phyloP scores from a whole-genome alignment of 1,140 invertebrate genomes.

The Psix sp. region DNA sequence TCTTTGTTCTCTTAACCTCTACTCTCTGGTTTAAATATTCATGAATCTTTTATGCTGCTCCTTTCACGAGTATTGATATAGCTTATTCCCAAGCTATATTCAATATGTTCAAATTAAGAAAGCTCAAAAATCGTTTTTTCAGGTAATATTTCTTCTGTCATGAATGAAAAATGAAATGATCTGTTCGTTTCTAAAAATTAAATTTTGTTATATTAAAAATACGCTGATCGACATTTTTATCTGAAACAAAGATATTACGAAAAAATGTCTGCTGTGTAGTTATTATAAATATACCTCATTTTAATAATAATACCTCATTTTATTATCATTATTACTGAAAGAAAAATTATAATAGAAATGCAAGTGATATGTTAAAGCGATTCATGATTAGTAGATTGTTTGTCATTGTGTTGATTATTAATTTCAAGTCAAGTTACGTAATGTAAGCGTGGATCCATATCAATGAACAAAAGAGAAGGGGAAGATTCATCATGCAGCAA shows the following conservation, averaged over 20 bases:
- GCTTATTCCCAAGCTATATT: constrained; percentile 6
- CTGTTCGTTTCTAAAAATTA: too few species aligned
- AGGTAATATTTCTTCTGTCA: too few species aligned
- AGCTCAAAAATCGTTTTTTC: background rate
- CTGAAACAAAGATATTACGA: too few species aligned
- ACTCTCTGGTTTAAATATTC: constrained; percentile 32
- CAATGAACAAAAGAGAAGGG: constrained; percentile 30
- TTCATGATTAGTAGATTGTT: background rate
- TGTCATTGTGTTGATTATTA: constrained; percentile 9
- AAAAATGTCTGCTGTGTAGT: too few species aligned
- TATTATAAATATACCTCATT: too few species aligned
- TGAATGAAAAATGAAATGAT: too few species aligned
- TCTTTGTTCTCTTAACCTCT: constrained; percentile 2
- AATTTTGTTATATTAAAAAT: too few species aligned
- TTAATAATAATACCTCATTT: too few species aligned
- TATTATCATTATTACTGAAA: background rate
- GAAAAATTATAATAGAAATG: background rate
- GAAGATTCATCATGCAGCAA: constrained; percentile 51
- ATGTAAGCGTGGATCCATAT: constrained; percentile 22
- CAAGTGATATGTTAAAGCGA: background rate
- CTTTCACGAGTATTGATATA: constrained; percentile 22
- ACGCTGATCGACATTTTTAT: too few species aligned
- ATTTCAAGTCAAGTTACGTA: constrained; percentile 11
- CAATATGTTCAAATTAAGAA: background rate
- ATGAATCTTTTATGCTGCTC: constrained; percentile 11